These are phyloP conservation scores for Hiodon tergisus DNA, from an alignment of 2,113 vertebrate species.

Conservation along the genomic window DNA sequence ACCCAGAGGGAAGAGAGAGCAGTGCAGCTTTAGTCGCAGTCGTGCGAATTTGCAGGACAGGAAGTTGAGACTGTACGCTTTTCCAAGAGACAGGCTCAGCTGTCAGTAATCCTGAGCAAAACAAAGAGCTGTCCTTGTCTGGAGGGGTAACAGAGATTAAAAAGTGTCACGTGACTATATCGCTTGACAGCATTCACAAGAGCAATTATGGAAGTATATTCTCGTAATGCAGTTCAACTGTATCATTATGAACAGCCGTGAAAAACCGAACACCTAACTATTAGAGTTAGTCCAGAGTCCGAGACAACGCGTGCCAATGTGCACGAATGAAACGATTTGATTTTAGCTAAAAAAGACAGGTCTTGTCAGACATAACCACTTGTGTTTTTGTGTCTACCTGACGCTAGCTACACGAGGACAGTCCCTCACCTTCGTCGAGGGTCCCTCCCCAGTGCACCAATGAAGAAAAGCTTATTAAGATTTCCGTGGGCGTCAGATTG, in stretches of 20 bases:
- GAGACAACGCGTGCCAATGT: too few species aligned
- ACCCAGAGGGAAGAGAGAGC: slow-evolving; percentile 79
- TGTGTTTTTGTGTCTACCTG: background rate
- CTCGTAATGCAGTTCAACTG: background rate
- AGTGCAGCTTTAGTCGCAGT: slow-evolving; percentile 69
- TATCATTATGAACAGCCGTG: background rate
- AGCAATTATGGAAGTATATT: background rate
- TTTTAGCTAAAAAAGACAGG: too few species aligned
- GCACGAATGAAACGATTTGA: too few species aligned
- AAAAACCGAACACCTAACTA: background rate
- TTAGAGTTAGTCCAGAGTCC: too few species aligned
- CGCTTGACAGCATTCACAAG: background rate
- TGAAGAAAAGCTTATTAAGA: slow-evolving; percentile 81
- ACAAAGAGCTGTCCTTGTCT: slow-evolving; percentile 39
- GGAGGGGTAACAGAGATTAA: background rate
- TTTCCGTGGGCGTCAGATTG: slow-evolving; percentile 68
- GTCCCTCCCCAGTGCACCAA: slow-evolving; percentile 67
- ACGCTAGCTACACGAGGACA: too few species aligned
- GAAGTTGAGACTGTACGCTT: slow-evolving; percentile 52
- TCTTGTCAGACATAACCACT: background rate
- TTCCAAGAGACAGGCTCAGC: slow-evolving; percentile 71
- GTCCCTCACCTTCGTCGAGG: slow-evolving; percentile 55
- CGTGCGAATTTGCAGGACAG: slow-evolving; percentile 70
- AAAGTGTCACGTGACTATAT: background rate
- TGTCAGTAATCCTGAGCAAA: slow-evolving; percentile 57